phyloP scores from a whole-genome alignment of 2,797 vertebrate species.

The Falco naumanni region DNA sequence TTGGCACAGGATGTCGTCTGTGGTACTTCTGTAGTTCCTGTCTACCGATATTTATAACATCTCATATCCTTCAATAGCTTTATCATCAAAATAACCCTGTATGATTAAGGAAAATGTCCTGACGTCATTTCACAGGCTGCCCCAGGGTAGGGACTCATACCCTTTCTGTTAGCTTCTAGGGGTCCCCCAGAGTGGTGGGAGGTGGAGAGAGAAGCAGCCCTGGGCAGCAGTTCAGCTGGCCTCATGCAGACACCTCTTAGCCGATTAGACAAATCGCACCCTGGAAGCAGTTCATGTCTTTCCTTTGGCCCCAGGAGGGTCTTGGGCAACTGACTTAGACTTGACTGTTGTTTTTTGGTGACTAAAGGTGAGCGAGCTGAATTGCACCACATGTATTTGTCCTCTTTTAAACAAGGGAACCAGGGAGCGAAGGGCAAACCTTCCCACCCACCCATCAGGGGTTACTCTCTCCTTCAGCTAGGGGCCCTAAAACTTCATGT shows the following conservation, averaged over 20 bases:
- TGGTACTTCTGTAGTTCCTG: neutral
- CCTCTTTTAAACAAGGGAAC: neutral
- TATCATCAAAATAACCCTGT: neutral
- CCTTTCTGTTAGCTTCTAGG: neutral
- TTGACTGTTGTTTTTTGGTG: neutral
- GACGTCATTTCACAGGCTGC: neutral
- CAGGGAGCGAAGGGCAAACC: neutral
- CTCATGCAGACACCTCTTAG: rapidly evolving
- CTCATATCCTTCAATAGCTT: neutral
- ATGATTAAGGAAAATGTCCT: neutral
- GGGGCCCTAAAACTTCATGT: neutral
- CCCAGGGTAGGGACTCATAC: too few relatives aligned
- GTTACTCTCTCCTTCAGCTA: neutral
- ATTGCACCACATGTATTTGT: neutral
- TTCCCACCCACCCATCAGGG: neutral
- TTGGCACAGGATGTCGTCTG: neutral
- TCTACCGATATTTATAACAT: neutral
- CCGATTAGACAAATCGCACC: neutral
- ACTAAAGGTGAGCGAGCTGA: neutral
- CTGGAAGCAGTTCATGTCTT: neutral
- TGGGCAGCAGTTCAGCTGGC: neutral
- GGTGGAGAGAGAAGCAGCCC: neutral
- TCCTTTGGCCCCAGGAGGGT: neutral
- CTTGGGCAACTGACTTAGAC: neutral
- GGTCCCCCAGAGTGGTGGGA: neutral